phyloP scores from a whole-genome alignment of 2,888 invertebrate genomes.

The Odontocerum albicorne region DNA sequence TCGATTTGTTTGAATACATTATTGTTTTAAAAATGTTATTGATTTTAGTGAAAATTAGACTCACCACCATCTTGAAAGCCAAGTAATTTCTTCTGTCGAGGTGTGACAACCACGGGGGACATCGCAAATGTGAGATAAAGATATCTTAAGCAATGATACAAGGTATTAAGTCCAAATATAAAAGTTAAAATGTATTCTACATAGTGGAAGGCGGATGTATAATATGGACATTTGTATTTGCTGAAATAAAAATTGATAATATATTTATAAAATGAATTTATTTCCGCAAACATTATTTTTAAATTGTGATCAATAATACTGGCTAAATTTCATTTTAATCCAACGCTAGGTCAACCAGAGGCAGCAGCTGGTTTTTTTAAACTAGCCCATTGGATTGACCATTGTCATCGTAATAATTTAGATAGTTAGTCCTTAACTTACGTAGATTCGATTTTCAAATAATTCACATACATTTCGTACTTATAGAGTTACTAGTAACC shows the following conservation, averaged over 20 bases:
- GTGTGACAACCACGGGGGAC: slow-evolving; percentile 52
- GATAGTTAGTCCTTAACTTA: too few species aligned
- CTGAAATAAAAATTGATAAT: slow-evolving; percentile 42
- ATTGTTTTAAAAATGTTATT: background rate
- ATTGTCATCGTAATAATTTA: too few species aligned
- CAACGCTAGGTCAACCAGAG: too few species aligned
- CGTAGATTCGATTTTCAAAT: too few species aligned
- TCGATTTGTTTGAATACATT: background rate
- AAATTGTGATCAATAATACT: too few species aligned
- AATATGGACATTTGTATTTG: slow-evolving; percentile 50
- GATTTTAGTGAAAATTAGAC: slow-evolving; percentile 5
- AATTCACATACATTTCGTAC: too few species aligned
- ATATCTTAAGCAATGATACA: slow-evolving; percentile 56
- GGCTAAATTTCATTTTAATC: too few species aligned
- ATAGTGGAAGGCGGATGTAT: slow-evolving; percentile 47
- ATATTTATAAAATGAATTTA: too few species aligned
- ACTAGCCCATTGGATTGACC: too few species aligned
- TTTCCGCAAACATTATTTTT: slow-evolving; percentile 37
- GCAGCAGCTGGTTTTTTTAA: too few species aligned
- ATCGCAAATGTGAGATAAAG: slow-evolving; percentile 46
- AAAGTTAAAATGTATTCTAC: slow-evolving; percentile 48
- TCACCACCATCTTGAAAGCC: slow-evolving; percentile 52
- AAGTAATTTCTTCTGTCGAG: slow-evolving; percentile 55
- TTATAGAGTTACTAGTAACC: too few species aligned
- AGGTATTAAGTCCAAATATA: slow-evolving; percentile 52